phyloP scores from a whole-genome alignment of 1,140 invertebrate genomes.

The Cotesia vestalis region DNA sequence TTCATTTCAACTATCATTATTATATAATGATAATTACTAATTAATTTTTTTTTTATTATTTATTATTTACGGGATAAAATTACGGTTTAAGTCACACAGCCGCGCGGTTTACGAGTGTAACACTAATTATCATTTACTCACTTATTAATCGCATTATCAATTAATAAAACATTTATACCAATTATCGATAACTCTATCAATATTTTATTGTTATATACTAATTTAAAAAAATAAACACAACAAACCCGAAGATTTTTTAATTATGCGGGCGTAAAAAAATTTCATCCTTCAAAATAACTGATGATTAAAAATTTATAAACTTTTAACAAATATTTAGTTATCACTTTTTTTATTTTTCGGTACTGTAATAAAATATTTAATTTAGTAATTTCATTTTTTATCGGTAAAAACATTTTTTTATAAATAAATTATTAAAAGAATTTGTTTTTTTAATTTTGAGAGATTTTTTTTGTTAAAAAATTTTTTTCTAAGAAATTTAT shows the following conservation, averaged over 20 bases:
- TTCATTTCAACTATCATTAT: too few species aligned
- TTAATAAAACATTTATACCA: neutral
- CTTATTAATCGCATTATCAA: neutral
- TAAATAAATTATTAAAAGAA: too few species aligned
- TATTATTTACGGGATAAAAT: constrained; percentile 20
- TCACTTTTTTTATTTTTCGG: neutral
- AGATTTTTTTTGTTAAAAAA: too few species aligned
- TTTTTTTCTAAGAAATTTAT: too few species aligned
- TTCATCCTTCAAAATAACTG: too few species aligned
- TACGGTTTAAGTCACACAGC: constrained; percentile 53
- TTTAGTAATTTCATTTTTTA: too few species aligned
- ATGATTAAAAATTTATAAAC: neutral
- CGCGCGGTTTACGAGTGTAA: constrained; percentile 47
- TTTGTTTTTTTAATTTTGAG: too few species aligned
- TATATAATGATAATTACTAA: neutral
- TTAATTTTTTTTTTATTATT: too few species aligned
- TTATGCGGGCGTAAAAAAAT: too few species aligned
- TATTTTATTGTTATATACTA: neutral
- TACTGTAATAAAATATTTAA: too few species aligned
- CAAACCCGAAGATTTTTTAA: neutral
- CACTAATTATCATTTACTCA: constrained; percentile 19
- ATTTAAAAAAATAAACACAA: constrained; percentile 5
- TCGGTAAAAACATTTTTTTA: too few species aligned
- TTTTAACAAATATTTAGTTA: neutral
- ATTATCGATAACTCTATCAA: neutral